Percentiles rank a stretch among this genome's conserved stretches.
These are phyloP conservation scores for Drosophila robusta DNA, from an alignment of 2,888 invertebrate genomes.

Conservation along the genomic window DNA sequence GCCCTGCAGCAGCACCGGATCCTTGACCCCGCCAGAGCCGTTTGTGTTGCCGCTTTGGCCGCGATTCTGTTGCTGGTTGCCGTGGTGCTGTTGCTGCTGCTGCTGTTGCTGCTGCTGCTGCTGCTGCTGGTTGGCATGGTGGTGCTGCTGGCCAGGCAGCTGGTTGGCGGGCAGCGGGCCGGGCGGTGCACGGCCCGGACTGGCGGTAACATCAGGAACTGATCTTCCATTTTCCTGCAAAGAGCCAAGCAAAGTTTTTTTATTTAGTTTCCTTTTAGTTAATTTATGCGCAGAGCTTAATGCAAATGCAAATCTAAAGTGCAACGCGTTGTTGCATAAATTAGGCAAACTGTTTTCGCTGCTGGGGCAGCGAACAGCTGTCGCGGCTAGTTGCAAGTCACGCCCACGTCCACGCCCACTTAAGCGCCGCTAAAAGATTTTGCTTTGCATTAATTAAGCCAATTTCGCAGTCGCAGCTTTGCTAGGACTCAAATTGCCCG, in stretches of 20 bases:
- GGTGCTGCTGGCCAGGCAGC: conserved; percentile 86
- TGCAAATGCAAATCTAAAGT: conserved; percentile 68
- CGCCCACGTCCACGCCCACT: conserved; percentile 29
- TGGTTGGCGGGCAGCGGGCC: conserved; percentile 88
- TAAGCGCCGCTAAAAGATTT: conserved; percentile 64
- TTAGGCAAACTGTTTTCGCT: conserved; percentile 55
- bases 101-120: conserved; percentile 84
- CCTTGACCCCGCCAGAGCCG: conserved; percentile 84
- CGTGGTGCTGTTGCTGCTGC: conserved; percentile 74
- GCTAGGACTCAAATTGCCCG: conserved; percentile 8
- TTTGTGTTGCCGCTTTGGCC: conserved; percentile 60
- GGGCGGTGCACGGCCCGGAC: conserved; percentile 93
- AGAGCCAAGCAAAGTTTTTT: not conserved
- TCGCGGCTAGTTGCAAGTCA: conserved; percentile 9
- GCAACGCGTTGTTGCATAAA: conserved; percentile 66
- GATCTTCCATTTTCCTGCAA: conserved; percentile 95
- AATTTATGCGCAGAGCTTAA: conserved; percentile 48
- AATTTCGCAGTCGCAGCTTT: conserved; percentile 29
- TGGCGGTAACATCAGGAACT: conserved; percentile 95
- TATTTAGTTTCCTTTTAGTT: conserved; percentile 7
- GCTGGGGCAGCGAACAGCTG: conserved; percentile 41
- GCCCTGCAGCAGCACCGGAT: conserved; percentile 94
- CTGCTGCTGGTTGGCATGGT: conserved; percentile 83
- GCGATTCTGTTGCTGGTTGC: conserved; percentile 85
- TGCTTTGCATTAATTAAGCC: conserved; percentile 70